Evolutionary conservation across 2,797 vertebrate genomes (phyloP).

Genomic region (Acipenser transmontanus): DNA sequence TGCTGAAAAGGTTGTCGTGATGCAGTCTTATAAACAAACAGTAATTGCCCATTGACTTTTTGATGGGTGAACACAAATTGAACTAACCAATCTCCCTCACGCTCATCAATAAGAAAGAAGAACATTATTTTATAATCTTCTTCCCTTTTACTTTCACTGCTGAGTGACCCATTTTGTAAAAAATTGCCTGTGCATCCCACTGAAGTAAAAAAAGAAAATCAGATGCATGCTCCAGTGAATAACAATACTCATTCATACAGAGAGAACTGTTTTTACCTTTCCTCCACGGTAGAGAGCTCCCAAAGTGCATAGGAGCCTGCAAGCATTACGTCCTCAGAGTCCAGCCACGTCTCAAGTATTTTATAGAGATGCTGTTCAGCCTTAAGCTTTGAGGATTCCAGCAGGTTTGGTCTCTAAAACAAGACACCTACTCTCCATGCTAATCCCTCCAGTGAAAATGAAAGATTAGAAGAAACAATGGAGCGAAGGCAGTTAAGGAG

Average conservation of each 20-base stretch:
- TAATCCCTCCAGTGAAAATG: not conserved
- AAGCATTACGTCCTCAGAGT: not conserved
- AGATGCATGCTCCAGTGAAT: not conserved
- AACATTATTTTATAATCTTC: not conserved
- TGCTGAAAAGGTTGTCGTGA: too few species aligned
- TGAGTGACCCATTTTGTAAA: not conserved
- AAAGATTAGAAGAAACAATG: not conserved
- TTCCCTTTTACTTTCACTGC: not conserved
- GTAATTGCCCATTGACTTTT: too few species aligned
- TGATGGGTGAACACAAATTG: too few species aligned
- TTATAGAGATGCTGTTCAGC: not conserved
- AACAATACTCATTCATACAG: not conserved
- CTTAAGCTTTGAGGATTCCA: not conserved
- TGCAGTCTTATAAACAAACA: too few species aligned
- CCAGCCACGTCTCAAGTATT: not conserved
- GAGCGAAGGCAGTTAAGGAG: too few species aligned
- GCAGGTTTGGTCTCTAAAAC: not conserved
- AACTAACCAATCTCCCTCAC: not conserved
- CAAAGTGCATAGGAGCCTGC: not conserved
- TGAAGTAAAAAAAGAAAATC: not conserved
- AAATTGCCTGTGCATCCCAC: not conserved
- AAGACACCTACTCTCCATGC: not conserved
- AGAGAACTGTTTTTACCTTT: not conserved
- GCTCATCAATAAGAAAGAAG: not conserved
- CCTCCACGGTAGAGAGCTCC: not conserved